Evolutionary conservation across 2,888 invertebrate species (phyloP), one percentile per base, ranked within the genome.

Genomic region (Galerucella nymphaeae): DNA sequence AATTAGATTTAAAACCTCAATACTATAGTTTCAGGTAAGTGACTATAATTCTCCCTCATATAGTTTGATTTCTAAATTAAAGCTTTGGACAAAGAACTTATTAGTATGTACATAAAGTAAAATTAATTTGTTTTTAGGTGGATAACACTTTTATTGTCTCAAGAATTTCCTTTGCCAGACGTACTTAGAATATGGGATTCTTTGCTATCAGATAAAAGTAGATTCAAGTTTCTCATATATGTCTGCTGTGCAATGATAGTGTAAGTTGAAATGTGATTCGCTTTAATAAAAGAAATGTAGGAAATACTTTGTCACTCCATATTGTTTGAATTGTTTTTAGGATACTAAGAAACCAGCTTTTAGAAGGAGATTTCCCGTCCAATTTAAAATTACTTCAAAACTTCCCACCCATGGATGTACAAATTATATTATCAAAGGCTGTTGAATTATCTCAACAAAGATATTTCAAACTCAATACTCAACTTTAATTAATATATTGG

Each of bases 181-280:
- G 97, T 99, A 0, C 92, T 99, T 82, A 90, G 98, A 76, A 93
- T 99, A 82, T 99, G 99, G 99, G 99, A 99, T 86, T 95, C 97
- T 0, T 87, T 99, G 66, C 96, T 99, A 85, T 93, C 98, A 0
- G 98, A 98, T 86, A 90, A 92, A 66, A 90, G 93, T 69, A 90
- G 99, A 82, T 98, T 99, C 85, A 92, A 94, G 82, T 98, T 97
- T 84, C 91, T 99, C 2, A 93, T 97, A 76, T 92, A 94, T 84
- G 93, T 98, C 72, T 98, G 98, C 87, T 96, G 97, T 88, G 96
- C 98, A 82, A 99, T 99, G 99, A 94, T 99, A 80, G 89, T 97
- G 96, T 97, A 89, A 92, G 96, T 91, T 77, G 8, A 3, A 55
- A 50, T 5, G 8, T 23, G 75, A 38, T 38, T 38, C 8, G 8